Evolutionary conservation across 1,140 invertebrate species (phyloP), one percentile per base, ranked within the genome.

Genomic region (Meloidogyne floridensis): DNA sequence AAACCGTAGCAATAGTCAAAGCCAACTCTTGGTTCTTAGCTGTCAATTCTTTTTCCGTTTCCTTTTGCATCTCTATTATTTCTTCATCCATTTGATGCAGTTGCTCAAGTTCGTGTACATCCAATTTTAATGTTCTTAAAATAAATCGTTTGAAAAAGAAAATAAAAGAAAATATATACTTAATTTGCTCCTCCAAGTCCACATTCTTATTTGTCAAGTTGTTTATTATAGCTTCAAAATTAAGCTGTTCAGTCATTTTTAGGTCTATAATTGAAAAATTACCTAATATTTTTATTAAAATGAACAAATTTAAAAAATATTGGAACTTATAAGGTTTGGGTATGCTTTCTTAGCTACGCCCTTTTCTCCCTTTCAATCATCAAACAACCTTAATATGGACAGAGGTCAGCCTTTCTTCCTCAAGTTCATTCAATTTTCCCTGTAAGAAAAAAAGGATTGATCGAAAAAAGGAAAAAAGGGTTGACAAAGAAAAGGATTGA

Each of bases 221-320:
- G 89, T 98, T 96, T 0, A 99, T 96, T 96, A 99, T 98, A 92
- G 98, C 95, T 91, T 98, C 97, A 53, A 96, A 95, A 7, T 97
- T 15, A 65, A 65, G 15, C 7, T 65, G 59, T 65, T 65, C 59
- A 0, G 59, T 6, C 59, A 65, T 65, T 65, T n/a, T 65, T n/a
- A 11, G n/a, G n/a, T 65, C 53, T 54, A 10, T 10, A 32, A 32
- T 32, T 32, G 32, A 32, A 32, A 32, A 32, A 32, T 32, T 32
- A 32, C 32, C 32, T 32, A 32, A 32, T 32, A 32, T 32, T 32
- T 32, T 32, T 32, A 32, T 32, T 32, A 32, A 32, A 32, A 32
- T 32, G 32, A 32, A 32, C 32, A 32, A 32, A 32, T 32, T 32
- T 32, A 32, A 32, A 32, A 32, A 32, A 32, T 32, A 32, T 32